phyloP scores from a whole-genome alignment of 2,113 vertebrate genomes.

The Xiphophorus couchianus region DNA sequence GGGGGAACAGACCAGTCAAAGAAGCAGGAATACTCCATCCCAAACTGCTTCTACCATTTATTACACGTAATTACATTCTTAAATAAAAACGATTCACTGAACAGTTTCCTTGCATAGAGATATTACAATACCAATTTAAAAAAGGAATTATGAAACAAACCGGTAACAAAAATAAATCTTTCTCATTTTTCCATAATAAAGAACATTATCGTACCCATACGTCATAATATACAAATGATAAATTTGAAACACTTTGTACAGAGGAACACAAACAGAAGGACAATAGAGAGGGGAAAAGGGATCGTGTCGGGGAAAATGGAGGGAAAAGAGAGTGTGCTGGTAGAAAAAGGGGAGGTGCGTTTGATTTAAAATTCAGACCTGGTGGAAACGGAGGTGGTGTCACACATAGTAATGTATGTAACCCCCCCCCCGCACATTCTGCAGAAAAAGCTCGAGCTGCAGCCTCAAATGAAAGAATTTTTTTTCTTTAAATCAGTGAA shows the following conservation, averaged over 20 bases:
- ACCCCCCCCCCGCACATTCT: neutral
- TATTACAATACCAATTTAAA: conserved; percentile 99
- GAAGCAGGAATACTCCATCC: conserved; percentile 73
- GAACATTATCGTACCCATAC: conserved; percentile 98
- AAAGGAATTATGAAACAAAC: conserved; percentile 99
- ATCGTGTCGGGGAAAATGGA: conserved; percentile 46
- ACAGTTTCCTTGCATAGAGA: conserved; percentile 99
- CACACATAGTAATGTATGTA: conserved; percentile 63
- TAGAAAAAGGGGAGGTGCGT: conserved; percentile 66
- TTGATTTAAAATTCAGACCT: conserved; percentile 75
- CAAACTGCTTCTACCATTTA: conserved; percentile 99
- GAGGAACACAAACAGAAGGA: conserved; percentile 87
- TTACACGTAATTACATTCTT: conserved; percentile 99
- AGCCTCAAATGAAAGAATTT: conserved; percentile 35
- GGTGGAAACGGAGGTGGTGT: conserved; percentile 65
- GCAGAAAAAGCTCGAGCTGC: conserved; percentile 56
- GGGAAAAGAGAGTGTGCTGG: conserved; percentile 55
- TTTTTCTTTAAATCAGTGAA: conserved; percentile 2
- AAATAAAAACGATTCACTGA: conserved; percentile 99
- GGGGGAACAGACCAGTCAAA: conserved; percentile 56
- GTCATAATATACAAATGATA: conserved; percentile 99
- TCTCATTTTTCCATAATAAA: conserved; percentile 96
- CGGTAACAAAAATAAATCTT: conserved; percentile 99
- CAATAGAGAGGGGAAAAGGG: conserved; percentile 78
- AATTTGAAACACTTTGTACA: conserved; percentile 95